Evolutionary conservation across 1,140 invertebrate genomes (phyloP), one percentile per base, ranked within the genome.

Genomic region (Gerris buenoi): DNA sequence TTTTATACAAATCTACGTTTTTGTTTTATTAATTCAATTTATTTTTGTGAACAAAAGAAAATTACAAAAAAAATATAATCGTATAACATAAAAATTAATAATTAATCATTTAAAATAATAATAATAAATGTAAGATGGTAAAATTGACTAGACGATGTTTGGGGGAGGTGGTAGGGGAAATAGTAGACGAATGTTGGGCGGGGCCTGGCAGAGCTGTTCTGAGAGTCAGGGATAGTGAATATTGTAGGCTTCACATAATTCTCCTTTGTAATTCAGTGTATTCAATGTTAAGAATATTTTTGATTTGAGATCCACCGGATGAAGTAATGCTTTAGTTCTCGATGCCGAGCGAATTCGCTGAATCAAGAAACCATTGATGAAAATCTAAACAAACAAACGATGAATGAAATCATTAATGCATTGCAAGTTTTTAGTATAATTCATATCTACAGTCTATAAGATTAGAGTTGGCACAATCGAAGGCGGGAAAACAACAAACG

Each of bases 251-350:
- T 62, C 66, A 27, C 27, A 67, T 27, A 5, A 10, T 26, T 67
- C 65, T 25, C 68, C 68, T 18, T 22, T 29, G 63, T 69, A 69
- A 13, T 23, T 18, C 1, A 69, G 28, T n/a, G 66, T 46, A 33
- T 67, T 69, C 25, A 69, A 56, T 10, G 69, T 70, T 23, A 71
- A 60, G 46, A 27, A 65, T 1, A 70, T 1, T 14, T 67, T 68
- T 15, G 58, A 5, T 23, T 60, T 65, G 18, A 71, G 46, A 23
- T 71, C 68, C 22, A 71, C 63, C 10, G 70, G 69, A 27, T 70
- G 69, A 27, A 71, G 26, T 2, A 71, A 29, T 10, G 69, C 29
- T n/a, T 66, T 71, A 23, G 59, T 67, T 0, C 69, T 58, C n/a
- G 46, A 59, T 13, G 65, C 63, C 14, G 64, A 61, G 10, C 60